Evolutionary conservation across 92 coral and sea anemone species (phyloP), one percentile per base, ranked within the genome.

Genomic region (Isaurus tuberculatus): DNA sequence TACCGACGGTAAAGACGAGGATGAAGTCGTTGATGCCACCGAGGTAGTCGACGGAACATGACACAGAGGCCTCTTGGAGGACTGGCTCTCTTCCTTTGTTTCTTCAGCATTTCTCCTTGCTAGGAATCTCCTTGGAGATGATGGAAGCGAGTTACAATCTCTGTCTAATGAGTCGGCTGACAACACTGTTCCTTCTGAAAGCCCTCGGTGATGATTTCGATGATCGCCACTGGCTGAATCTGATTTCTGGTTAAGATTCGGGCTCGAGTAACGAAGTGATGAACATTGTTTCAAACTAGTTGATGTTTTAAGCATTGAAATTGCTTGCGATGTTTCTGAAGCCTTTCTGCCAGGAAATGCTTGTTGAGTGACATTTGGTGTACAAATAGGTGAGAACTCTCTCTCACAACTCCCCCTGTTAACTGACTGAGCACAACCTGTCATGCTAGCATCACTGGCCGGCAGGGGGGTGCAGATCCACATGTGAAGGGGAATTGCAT

Each of bases 401-500:
- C n/a, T 16, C 22, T 77, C 70, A 14, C 15, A 65, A 58, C 55
- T 77, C 28, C 43, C 43, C 43, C 66, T 51, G 44, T 74, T 74
- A 31, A 20, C 29, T 28, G 75, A 26, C 2, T 40, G 42, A 14
- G 58, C 37, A 65, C 75, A 37, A 34, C 64, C 75, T 3, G 68
- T 31, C 28, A 64, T 36, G 26, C 36, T 25, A 11, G 68, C 7
- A 77, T 77, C 70, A 20, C 40, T 13, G 20, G 34, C 5, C 15
- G 89, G 90, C 68, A 92, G 75, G 5, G 99, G 99, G 80, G 98
- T 94, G 83, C 97, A 95, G 69, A 97, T 91, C 94, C 98, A 97
- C 43, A 97, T 58, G 31, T 90, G 90, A 23, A 97, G 69, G 2
- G 99, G 99, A 34, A 94, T 88, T 17, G 99, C 97, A 33, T 97